A percentile compares a stretch with the other conserved stretches of the same genome.
These are phyloP conservation scores for Spodoptera littoralis DNA, from an alignment of 2,888 invertebrate genomes.

Conservation along the genomic window DNA sequence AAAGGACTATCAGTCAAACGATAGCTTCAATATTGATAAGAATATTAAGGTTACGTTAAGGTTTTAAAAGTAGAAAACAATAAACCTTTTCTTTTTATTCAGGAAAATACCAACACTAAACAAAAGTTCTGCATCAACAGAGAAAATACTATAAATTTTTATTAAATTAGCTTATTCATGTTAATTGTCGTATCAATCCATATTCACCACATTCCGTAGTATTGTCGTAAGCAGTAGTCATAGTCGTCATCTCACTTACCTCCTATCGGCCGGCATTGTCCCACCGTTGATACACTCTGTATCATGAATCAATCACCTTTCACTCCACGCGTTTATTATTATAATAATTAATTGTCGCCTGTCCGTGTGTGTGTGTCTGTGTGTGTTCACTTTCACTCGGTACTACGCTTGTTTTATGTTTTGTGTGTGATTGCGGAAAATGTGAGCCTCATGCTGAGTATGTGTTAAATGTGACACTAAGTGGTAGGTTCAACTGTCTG, in stretches of 20 bases:
- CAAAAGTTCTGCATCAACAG: too few species aligned
- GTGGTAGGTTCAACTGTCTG: too few species aligned
- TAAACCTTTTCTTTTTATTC: too few species aligned
- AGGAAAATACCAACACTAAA: too few species aligned
- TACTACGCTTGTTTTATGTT: conserved; percentile 33
- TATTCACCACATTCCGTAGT: background rate
- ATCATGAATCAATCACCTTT: conserved; percentile 63
- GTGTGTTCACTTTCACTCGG: conserved; percentile 47
- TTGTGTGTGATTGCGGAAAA: conserved; percentile 23
- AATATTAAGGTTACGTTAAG: too few species aligned
- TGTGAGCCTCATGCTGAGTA: background rate
- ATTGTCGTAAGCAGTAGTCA: background rate
- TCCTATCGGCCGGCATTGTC: conserved; percentile 1
- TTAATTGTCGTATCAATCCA: too few species aligned
- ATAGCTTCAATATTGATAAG: too few species aligned
- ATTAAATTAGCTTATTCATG: too few species aligned
- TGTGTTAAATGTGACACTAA: background rate
- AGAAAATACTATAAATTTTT: too few species aligned
- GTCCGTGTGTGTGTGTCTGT: conserved; percentile 19
- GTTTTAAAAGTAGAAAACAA: too few species aligned
- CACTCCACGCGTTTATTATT: conserved; percentile 58
- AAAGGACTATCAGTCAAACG: too few species aligned
- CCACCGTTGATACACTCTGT: conserved; percentile 14
- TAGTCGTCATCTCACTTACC: conserved; percentile 13
- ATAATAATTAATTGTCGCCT: conserved; percentile 62